phyloP scores from a whole-genome alignment of 2,888 invertebrate species.

The Eilema caniola region DNA sequence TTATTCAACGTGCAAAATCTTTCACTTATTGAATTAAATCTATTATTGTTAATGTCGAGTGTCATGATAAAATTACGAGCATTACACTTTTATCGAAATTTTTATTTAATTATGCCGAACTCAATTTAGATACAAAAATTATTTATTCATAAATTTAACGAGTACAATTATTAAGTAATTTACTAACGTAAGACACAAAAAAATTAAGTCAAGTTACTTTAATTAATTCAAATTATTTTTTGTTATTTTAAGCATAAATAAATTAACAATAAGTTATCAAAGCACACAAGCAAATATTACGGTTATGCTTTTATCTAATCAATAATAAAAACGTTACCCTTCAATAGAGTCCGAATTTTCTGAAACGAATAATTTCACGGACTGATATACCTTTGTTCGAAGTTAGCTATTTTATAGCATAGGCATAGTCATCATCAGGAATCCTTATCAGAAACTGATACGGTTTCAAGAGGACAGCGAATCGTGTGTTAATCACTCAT shows the following conservation, averaged over 20 bases:
- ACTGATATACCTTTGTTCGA: not conserved
- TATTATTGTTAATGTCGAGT: not conserved
- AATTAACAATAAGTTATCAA: not conserved
- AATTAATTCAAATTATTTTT: not conserved
- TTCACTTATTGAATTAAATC: not conserved
- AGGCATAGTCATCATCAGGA: conserved; percentile 32
- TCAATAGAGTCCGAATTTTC: not conserved
- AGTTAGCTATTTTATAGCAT: conserved; percentile 36
- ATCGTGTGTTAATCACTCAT: conserved; percentile 33
- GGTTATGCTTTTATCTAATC: not conserved
- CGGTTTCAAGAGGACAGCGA: conserved; percentile 23
- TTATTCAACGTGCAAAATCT: not conserved
- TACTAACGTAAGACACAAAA: too few relatives aligned
- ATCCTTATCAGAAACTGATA: conserved; percentile 38
- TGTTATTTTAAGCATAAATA: not conserved
- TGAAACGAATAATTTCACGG: conserved; percentile 9
- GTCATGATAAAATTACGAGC: not conserved
- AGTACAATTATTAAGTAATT: not conserved
- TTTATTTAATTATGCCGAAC: not conserved
- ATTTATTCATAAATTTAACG: not conserved
- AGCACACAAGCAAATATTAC: not conserved
- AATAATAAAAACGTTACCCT: conserved; percentile 2
- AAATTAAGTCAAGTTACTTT: not conserved
- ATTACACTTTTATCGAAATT: not conserved
- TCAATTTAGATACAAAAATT: not conserved